A percentile compares a stretch with the other conserved stretches of the same genome.
Conservation (phyloP, 2,113 vertebrate species). For the Gracilinanus agilis region DNA sequence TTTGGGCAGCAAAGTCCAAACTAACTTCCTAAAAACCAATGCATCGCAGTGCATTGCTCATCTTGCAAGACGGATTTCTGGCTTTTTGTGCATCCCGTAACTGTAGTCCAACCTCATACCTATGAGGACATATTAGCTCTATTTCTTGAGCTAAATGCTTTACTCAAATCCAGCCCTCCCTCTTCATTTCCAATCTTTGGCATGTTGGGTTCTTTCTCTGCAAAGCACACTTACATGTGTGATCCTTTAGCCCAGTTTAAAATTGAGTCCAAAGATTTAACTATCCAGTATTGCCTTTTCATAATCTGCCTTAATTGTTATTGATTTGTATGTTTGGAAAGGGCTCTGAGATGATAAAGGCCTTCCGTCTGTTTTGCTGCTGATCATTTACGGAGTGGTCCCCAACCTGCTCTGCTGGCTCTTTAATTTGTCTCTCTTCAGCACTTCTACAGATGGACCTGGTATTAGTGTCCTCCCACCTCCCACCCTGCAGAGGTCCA, state of each 20-base stretch:
- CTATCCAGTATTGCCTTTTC: constrained; percentile 80
- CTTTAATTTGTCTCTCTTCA: background rate
- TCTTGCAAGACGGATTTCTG: constrained; percentile 1
- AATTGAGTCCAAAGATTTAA: constrained; percentile 77
- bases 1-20: constrained; percentile 54
- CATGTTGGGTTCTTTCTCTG: constrained; percentile 26
- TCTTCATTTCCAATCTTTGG: constrained; percentile 37
- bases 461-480: constrained; percentile 15
- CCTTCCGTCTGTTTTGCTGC: constrained; percentile 7
- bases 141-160: constrained; percentile 29
- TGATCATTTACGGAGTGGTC: constrained; percentile 4
- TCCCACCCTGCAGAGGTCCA: constrained; percentile 42
- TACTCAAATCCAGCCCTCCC: constrained; percentile 29
- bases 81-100: background rate
- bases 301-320: constrained; percentile 83
- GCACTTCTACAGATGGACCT: constrained; percentile 13
- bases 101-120: constrained; percentile 5
- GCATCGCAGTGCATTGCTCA: background rate
- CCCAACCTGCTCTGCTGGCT: background rate
- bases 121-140: constrained; percentile 50
- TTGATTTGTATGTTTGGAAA: constrained; percentile 73
- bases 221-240: constrained; percentile 42
- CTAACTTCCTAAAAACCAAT: constrained; percentile 37
- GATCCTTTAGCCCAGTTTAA: constrained; percentile 69
- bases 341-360: constrained; percentile 54